These are phyloP conservation scores for Zaprionus tsacasi DNA, from an alignment of 1,140 invertebrate genomes.

Conservation along the genomic window DNA sequence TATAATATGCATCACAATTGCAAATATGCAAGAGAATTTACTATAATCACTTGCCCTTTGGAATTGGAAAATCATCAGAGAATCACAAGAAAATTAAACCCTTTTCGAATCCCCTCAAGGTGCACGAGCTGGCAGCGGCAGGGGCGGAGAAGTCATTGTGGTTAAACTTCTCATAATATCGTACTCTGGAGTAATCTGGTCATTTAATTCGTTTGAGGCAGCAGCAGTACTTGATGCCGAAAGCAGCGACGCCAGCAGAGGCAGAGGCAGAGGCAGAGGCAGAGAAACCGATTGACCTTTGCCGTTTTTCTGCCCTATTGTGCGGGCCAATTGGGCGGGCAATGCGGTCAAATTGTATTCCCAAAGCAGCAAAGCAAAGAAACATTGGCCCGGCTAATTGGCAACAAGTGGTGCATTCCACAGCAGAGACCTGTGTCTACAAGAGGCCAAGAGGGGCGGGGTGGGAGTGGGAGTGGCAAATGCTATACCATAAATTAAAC, in stretches of 20 bases:
- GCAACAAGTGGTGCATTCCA: slow-evolving; percentile 40
- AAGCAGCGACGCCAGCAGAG: not conserved
- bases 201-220: not conserved
- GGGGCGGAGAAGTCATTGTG: not conserved
- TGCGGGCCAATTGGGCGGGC: slow-evolving; percentile 19
- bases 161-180: not conserved
- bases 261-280: not conserved
- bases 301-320: slow-evolving; percentile 29
- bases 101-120: not conserved
- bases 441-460: not conserved
- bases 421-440: slow-evolving; percentile 11
- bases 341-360: slow-evolving; percentile 35
- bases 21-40: too few species aligned
- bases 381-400: slow-evolving; percentile 37
- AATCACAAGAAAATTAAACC: not conserved
- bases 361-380: too few species aligned
- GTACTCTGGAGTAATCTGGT: slow-evolving; percentile 1
- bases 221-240: not conserved
- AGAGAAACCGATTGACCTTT: slow-evolving; percentile 24
- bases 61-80: not conserved
- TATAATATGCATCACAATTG: too few species aligned
- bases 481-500: slow-evolving; percentile 42
- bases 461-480: not conserved
- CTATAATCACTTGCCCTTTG: not conserved
- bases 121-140: not conserved